These are phyloP conservation scores for Leuciscus idus DNA, from an alignment of 2,113 vertebrate species.

Conservation along the genomic window DNA sequence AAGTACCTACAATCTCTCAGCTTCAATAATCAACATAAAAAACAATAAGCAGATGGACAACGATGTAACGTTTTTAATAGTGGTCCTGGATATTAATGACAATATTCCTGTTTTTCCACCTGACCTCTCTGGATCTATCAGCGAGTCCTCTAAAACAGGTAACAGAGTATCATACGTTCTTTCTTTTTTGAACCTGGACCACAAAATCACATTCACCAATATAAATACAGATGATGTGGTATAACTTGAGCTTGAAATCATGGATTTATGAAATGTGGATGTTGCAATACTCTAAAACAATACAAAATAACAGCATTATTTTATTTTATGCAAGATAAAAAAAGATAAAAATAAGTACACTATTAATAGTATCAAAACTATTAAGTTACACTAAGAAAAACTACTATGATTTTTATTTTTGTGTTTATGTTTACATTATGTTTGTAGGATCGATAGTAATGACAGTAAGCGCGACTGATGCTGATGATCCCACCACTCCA, in stretches of 20 bases:
- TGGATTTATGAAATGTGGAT: constrained; percentile 1
- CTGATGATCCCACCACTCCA: constrained; percentile 86
- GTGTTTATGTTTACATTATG: not conserved
- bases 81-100: constrained; percentile 90
- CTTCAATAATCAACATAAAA: constrained; percentile 77
- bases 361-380: too few species aligned
- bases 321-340: too few species aligned
- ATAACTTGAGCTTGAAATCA: not conserved
- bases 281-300: not conserved
- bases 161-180: constrained; percentile 1
- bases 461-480: constrained; percentile 83
- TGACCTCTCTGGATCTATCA: constrained; percentile 81
- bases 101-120: constrained; percentile 83
- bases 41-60: constrained; percentile 75
- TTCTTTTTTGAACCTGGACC: not conserved
- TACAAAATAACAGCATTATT: not conserved
- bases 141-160: constrained; percentile 86
- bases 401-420: not conserved
- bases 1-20: constrained; percentile 78
- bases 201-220: not conserved
- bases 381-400: too few species aligned
- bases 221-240: not conserved
- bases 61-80: constrained; percentile 81
- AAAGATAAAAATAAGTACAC: too few species aligned
- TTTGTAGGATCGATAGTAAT: constrained; percentile 81